Evolutionary conservation across 2,888 invertebrate species (phyloP).

Genomic region (Drosophila merina): DNA sequence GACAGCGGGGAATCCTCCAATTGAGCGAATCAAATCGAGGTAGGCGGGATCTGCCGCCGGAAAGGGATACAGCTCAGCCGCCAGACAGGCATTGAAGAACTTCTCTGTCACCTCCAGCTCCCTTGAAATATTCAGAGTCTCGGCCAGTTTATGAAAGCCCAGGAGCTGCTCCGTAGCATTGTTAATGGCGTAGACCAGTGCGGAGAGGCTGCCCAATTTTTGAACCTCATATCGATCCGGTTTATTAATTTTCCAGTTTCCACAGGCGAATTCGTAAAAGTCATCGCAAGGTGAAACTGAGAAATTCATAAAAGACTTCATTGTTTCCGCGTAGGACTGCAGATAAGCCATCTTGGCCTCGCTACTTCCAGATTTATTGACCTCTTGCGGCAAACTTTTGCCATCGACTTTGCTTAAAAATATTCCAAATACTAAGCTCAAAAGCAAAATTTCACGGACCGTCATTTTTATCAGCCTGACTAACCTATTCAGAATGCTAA

Average conservation of each 20-base stretch:
- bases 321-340: slow-evolving; percentile 64
- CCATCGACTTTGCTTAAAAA: neutral
- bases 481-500: neutral
- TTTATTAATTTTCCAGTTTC: slow-evolving; percentile 75
- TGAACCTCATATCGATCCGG: slow-evolving; percentile 52
- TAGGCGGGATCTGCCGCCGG: slow-evolving; percentile 70
- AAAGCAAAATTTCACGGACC: neutral
- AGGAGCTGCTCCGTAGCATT: slow-evolving; percentile 61
- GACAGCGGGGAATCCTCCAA: slow-evolving; percentile 82
- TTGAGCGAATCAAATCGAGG: slow-evolving; percentile 67
- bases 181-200: slow-evolving; percentile 64
- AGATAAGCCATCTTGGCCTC: slow-evolving; percentile 38
- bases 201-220: slow-evolving; percentile 74
- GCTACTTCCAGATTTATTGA: neutral
- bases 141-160: slow-evolving; percentile 45
- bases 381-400: neutral
- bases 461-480: neutral
- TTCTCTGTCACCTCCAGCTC: slow-evolving; percentile 74
- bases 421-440: neutral
- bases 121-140: slow-evolving; percentile 52
- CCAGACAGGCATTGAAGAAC: slow-evolving; percentile 70
- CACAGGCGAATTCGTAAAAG: slow-evolving; percentile 82
- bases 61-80: slow-evolving; percentile 70
- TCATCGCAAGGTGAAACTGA: slow-evolving; percentile 78
- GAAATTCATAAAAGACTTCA: slow-evolving; percentile 79